Evolutionary conservation across 2,888 invertebrate genomes (phyloP).

Genomic region (Stegophylla sp.): DNA sequence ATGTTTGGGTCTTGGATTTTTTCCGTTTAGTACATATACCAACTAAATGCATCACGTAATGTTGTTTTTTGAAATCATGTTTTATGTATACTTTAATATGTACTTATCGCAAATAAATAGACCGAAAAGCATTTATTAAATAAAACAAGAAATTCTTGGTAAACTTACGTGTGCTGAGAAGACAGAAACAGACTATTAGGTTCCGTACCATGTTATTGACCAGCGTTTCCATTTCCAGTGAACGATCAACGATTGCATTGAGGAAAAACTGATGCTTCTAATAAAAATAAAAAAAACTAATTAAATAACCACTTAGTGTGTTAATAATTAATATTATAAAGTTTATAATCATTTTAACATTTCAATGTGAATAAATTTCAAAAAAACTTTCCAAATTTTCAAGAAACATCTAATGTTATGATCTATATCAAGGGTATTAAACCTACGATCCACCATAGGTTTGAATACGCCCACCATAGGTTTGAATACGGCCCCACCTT

Average conservation of each 20-base stretch:
- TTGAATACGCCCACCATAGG: no score
- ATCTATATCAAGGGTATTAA: no score
- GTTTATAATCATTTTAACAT: no score
- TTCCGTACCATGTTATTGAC: conserved; percentile 24
- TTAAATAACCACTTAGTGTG: no score
- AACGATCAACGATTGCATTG: conserved; percentile 44
- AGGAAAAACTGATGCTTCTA: conserved; percentile 16
- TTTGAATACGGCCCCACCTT: no score
- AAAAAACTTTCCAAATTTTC: no score
- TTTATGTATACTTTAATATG: neutral
- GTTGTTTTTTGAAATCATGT: neutral
- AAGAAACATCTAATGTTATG: no score
- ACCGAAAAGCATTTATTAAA: neutral
- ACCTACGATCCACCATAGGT: no score
- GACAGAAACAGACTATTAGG: conserved; percentile 23
- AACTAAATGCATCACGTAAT: conserved; percentile 1
- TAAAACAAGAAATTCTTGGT: neutral
- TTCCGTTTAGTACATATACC: neutral
- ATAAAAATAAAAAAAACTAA: conserved; percentile 1
- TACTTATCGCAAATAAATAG: neutral
- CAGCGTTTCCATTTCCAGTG: conserved; percentile 49
- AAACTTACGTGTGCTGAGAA: conserved; percentile 16
- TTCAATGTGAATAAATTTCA: no score
- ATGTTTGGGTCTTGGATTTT: neutral
- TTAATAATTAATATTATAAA: no score